Percentiles rank a stretch among this genome's conserved stretches.
phyloP scores from a whole-genome alignment of 30 jellyfish, hydroid and myxozoan genomes.

The Clytia hemisphaerica region DNA sequence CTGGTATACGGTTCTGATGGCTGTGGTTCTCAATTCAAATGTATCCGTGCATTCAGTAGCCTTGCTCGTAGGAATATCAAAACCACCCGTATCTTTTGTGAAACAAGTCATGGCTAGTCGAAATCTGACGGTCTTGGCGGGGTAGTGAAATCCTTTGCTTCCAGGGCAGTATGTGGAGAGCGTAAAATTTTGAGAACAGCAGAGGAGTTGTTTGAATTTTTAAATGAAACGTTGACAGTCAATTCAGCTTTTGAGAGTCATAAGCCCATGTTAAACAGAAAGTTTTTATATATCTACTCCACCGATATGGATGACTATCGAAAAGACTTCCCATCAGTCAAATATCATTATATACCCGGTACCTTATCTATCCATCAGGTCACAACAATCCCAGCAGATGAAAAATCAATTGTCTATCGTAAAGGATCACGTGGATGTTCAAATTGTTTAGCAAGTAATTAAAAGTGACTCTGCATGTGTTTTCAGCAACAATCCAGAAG shows the following conservation, averaged over 20 bases:
- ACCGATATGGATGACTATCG: background rate
- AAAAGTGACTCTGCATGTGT: background rate
- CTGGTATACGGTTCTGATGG: conserved; percentile 14
- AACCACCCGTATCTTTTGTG: background rate
- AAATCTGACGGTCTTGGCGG: conserved; percentile 8
- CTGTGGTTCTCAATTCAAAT: background rate
- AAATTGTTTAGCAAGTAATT: background rate
- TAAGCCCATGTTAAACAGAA: background rate
- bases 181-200: background rate
- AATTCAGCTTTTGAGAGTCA: background rate
- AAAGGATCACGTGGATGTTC: background rate
- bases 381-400: background rate
- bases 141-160: conserved; percentile 2
- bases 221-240: background rate
- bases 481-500: background rate
- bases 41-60: background rate
- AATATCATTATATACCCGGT: background rate
- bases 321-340: background rate
- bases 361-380: background rate
- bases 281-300: background rate
- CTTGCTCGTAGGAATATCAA: no score
- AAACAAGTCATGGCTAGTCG: conserved; percentile 7
- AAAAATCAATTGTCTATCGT: background rate
- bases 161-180: conserved; percentile 7
- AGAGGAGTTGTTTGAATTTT: background rate